Evolutionary conservation across 2,113 vertebrate species (phyloP).

Genomic region (Ranitomeya imitator): DNA sequence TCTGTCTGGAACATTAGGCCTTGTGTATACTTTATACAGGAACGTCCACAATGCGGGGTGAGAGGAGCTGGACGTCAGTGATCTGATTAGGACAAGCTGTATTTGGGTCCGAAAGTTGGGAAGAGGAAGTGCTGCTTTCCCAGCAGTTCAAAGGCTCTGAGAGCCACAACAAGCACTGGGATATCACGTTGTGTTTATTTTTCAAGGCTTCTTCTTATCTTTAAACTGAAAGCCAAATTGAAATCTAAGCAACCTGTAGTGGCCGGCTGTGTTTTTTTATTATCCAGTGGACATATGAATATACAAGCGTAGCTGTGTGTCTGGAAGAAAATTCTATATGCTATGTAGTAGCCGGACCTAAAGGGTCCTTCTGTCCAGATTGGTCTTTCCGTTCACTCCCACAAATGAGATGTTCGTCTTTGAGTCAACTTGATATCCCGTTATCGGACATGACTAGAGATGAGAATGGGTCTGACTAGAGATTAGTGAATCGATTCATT

Average conservation of each 20-base stretch:
- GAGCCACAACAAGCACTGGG: slow-evolving; percentile 47
- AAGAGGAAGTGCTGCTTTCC: slow-evolving; percentile 43
- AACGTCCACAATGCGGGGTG: slow-evolving; percentile 2
- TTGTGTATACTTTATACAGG: slow-evolving; percentile 6
- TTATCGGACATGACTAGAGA: too few species aligned
- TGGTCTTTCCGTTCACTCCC: background rate
- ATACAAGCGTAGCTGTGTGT: background rate
- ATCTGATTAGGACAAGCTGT: slow-evolving; percentile 27
- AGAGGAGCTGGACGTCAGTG: slow-evolving; percentile 4
- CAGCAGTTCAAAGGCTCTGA: slow-evolving; percentile 45
- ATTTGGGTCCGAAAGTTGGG: slow-evolving; percentile 19
- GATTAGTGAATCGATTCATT: too few species aligned
- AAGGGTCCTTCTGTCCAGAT: background rate
- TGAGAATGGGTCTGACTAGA: background rate
- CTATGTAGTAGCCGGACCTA: background rate
- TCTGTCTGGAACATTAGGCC: slow-evolving; percentile 1
- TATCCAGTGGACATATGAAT: background rate
- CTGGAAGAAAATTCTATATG: slow-evolving; percentile 3
- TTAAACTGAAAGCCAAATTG: slow-evolving; percentile 11
- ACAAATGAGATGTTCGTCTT: background rate
- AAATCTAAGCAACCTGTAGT: slow-evolving; percentile 17
- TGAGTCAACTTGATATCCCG: background rate
- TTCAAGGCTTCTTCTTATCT: slow-evolving; percentile 49
- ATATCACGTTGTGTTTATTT: slow-evolving; percentile 53
- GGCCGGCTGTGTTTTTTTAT: slow-evolving; percentile 29